Evolutionary conservation across 2,113 vertebrate species (phyloP).

Genomic region (Xiphophorus couchianus): DNA sequence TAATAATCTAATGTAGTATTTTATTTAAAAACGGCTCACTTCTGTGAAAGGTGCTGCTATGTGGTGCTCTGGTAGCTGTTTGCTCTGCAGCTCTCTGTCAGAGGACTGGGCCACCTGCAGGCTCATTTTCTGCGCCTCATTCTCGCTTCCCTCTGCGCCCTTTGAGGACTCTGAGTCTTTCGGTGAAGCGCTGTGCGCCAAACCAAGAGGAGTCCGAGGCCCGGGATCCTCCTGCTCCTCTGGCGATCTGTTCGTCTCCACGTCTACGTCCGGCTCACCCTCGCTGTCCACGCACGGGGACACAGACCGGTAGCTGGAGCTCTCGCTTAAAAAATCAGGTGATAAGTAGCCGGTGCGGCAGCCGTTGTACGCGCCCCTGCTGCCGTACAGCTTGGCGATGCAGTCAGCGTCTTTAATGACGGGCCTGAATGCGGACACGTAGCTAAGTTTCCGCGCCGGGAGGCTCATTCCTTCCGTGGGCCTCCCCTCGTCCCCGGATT

Average conservation of each 20-base stretch:
- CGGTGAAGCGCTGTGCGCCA: constrained; percentile 59
- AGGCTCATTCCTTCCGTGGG: constrained; percentile 80
- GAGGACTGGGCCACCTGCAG: constrained; percentile 72
- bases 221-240: constrained; percentile 84
- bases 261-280: constrained; percentile 93
- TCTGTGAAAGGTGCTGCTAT: constrained; percentile 64
- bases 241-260: constrained; percentile 88
- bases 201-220: constrained; percentile 67
- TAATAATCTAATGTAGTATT: too few species aligned
- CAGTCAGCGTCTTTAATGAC: constrained; percentile 94
- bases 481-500: constrained; percentile 85
- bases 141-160: constrained; percentile 27
- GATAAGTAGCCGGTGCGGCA: constrained; percentile 86
- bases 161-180: constrained; percentile 65
- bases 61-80: constrained; percentile 75
- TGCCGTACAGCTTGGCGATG: constrained; percentile 94
- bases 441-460: constrained; percentile 86
- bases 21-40: constrained; percentile 59
- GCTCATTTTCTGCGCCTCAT: constrained; percentile 63
- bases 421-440: constrained; percentile 94
- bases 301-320: constrained; percentile 91
- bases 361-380: constrained; percentile 80
- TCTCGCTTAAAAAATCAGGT: constrained; percentile 93
- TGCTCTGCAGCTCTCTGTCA: constrained; percentile 75
- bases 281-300: constrained; percentile 92